Evolutionary conservation across 1,140 invertebrate species (phyloP).

Genomic region (Eriocheir sinensis): DNA sequence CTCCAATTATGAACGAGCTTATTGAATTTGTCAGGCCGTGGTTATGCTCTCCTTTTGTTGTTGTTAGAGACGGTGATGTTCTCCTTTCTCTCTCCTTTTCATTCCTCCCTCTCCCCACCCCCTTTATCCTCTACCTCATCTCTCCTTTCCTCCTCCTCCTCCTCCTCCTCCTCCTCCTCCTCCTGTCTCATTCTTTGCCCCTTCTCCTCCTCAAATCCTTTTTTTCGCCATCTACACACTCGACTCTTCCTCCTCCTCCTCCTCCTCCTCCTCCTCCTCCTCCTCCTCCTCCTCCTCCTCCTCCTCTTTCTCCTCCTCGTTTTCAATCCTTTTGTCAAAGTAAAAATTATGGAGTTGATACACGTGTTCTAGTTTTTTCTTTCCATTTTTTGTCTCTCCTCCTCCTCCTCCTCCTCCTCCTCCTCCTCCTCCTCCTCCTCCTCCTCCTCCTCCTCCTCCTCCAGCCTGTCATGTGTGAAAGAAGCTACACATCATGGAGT

Average conservation of each 20-base stretch:
- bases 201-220: too few relatives aligned
- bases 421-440: background rate
- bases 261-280: background rate
- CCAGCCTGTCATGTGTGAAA: too few relatives aligned
- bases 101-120: background rate
- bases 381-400: background rate
- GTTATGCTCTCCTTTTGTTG: conserved; percentile 11
- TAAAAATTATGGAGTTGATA: too few relatives aligned
- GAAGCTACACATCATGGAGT: too few relatives aligned
- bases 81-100: background rate
- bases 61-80: background rate
- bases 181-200: background rate
- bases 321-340: too few relatives aligned
- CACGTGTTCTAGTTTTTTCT: background rate
- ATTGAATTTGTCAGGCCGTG: conserved; percentile 63
- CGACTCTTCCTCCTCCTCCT: background rate
- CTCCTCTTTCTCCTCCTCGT: too few relatives aligned
- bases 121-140: too few relatives aligned
- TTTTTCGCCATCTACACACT: too few relatives aligned
- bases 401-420: background rate
- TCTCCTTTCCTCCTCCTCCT: background rate
- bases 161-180: background rate
- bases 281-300: background rate
- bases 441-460: background rate
- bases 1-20: conserved; percentile 50